Evolutionary conservation across 1,140 invertebrate species (phyloP).

Genomic region (Ostrea denselamellosa): DNA sequence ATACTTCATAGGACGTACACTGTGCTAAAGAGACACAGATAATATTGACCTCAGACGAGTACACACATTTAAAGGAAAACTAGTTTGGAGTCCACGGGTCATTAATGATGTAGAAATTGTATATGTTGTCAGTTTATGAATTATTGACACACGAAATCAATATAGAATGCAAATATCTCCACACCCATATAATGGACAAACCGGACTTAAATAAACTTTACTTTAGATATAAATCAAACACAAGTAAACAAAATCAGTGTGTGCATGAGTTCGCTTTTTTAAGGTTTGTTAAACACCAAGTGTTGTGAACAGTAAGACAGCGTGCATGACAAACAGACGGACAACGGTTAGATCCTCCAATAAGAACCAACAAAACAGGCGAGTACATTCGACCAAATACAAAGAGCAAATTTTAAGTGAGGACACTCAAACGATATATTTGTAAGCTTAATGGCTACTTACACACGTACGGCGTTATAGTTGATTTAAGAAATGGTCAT

Average conservation of each 20-base stretch:
- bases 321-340: too few species aligned
- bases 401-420: too few species aligned
- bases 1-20: not conserved
- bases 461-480: too few species aligned
- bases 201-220: conserved; percentile 6
- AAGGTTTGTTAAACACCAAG: too few species aligned
- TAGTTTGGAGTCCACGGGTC: not conserved
- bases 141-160: not conserved
- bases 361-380: too few species aligned
- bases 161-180: not conserved
- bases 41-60: not conserved
- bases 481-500: too few species aligned
- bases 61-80: not conserved
- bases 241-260: not conserved
- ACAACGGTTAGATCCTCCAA: too few species aligned
- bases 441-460: too few species aligned
- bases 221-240: conserved; percentile 13
- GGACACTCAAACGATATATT: too few species aligned
- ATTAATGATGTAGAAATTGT: conserved; percentile 7
- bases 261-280: too few species aligned
- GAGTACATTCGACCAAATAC: too few species aligned
- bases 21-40: not conserved
- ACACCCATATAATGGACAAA: not conserved
- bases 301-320: too few species aligned
- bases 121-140: conserved; percentile 11